Percentiles rank a stretch among this genome's conserved stretches.
Evolutionary conservation across 2,113 vertebrate genomes (phyloP).

Genomic region (Equus quagga): DNA sequence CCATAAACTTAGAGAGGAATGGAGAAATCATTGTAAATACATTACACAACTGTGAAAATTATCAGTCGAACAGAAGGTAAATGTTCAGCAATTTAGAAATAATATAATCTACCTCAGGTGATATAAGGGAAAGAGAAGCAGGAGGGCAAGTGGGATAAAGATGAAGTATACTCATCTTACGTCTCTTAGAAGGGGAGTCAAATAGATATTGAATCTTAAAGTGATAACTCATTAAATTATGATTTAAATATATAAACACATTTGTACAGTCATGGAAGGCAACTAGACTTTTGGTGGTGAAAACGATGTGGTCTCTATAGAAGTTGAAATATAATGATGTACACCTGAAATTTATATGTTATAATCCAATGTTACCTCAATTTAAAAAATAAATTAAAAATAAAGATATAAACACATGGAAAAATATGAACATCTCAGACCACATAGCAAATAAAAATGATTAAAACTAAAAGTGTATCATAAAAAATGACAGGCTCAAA

Average conservation of each 20-base stretch:
- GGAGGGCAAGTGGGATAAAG: neutral
- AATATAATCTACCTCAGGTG: neutral
- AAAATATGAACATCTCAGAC: constrained; percentile 9
- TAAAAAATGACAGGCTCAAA: constrained; percentile 23
- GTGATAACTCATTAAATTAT: neutral
- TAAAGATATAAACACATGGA: neutral
- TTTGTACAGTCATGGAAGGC: too few relatives aligned
- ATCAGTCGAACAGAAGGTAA: neutral
- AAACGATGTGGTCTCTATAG: too few relatives aligned
- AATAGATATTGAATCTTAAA: neutral
- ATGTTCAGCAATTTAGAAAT: neutral
- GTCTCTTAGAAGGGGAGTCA: neutral
- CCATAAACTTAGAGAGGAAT: neutral
- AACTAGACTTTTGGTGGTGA: too few relatives aligned
- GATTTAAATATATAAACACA: neutral
- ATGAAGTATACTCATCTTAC: neutral
- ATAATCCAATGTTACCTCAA: too few relatives aligned
- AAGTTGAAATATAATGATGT: too few relatives aligned
- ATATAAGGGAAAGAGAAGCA: neutral
- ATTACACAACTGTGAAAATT: neutral
- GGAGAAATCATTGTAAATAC: neutral
- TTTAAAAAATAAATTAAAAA: too few relatives aligned
- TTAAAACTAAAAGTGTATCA: neutral
- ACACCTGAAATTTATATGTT: too few relatives aligned
- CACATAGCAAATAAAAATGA: constrained; percentile 5